Evolutionary conservation across 1,140 invertebrate genomes (phyloP), one percentile per base, ranked within the genome.

Genomic region (Drosophila parvula): DNA sequence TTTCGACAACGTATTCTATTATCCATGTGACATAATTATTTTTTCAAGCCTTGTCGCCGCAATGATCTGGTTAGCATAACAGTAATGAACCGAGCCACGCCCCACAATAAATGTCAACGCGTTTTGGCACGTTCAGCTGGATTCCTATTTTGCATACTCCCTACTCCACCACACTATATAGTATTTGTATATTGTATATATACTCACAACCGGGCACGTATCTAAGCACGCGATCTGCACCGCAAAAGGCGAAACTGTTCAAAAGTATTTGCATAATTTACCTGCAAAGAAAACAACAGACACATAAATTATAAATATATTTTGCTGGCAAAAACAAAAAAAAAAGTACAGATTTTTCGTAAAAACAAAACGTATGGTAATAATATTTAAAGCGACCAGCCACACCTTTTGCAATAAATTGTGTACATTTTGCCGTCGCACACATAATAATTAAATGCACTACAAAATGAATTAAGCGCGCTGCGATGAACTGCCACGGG

Each of bases 401-500:
- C 83, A 88, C 83, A 84, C 84, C 84, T 88, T 71, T 77, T 84
- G 78, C 84, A 83, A 89, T 88, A 88, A 89, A 88, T 84, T 81
- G 73, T 70, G 51, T 60, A 79, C 84, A 88, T 88, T 88, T 83
- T 47, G 79, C 70, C 57, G 69, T 67, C 48, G 74, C 60, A 78
- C 64, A 74, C 77, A 79, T 78, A 58, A 55, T 69, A 89, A 89
- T 86, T 84, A 89, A 84, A 64, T 89, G 73, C 77, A 89, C 76
- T 88, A 78, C 81, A 86, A 81, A 68, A 73, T 77, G 67, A 86
- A 76, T 77, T 76, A 81, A 78, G 61, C 43, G 74, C 62, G 55
- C 32, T 43, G 51, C 63, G 63, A 70, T 65, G 61, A 75, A 74
- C 71, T 56, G 43, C 50, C 41, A 43, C 62, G 34, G 44, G 34